These are phyloP conservation scores for Psittacus erithacus DNA, from an alignment of 2,113 vertebrate species.

Conservation along the genomic window DNA sequence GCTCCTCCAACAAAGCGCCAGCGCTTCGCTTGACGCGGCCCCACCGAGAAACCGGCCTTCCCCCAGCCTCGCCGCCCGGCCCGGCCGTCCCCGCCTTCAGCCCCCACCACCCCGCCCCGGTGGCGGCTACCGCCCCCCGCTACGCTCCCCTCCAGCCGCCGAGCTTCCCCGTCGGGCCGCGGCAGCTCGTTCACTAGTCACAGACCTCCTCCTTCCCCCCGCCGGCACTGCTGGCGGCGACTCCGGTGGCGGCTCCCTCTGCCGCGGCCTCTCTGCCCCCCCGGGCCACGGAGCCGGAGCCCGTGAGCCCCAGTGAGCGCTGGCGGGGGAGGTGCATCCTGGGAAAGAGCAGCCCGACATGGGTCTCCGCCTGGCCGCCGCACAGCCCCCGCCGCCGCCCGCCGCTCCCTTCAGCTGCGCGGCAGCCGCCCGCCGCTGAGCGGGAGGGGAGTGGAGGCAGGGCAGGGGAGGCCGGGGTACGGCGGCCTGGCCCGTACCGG, in stretches of 20 bases:
- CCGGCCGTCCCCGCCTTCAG: neutral
- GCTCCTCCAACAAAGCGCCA: slow-evolving; percentile 49
- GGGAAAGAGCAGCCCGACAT: slow-evolving; percentile 26
- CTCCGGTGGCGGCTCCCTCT: neutral
- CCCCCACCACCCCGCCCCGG: neutral
- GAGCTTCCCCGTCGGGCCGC: neutral
- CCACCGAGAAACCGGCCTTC: neutral
- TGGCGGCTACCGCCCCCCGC: neutral
- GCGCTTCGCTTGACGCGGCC: neutral
- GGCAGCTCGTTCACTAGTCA: neutral
- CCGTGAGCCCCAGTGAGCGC: neutral
- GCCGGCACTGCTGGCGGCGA: neutral
- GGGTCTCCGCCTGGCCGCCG: slow-evolving; percentile 14
- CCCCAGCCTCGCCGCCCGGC: neutral
- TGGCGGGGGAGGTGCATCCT: slow-evolving; percentile 36
- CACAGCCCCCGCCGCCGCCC: neutral
- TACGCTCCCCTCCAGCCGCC: neutral
- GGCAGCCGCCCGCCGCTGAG: neutral
- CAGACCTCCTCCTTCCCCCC: neutral
- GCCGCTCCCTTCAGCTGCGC: neutral
- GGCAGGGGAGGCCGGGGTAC: too few relatives aligned
- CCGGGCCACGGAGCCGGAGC: neutral
- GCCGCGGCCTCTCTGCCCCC: neutral
- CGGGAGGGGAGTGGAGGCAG: too few relatives aligned
- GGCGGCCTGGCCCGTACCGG: too few relatives aligned